Conservation (phyloP, 1,140 invertebrate species). For the Camponotus floridanus region DNA sequence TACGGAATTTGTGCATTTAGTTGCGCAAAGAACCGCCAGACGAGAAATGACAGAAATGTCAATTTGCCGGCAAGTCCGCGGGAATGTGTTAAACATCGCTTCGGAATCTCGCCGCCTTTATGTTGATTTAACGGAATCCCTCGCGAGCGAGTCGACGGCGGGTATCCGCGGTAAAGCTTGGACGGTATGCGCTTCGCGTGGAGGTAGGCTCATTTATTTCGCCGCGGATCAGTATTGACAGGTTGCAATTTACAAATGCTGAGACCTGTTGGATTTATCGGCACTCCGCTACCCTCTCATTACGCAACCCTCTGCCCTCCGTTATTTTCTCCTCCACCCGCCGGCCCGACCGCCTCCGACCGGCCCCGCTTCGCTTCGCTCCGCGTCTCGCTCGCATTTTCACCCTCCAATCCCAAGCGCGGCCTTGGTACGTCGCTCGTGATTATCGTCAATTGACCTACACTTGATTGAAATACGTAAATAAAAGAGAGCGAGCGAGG, state of each 20-base stretch:
- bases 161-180: constrained; percentile 62
- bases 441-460: constrained; percentile 77
- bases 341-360: background rate
- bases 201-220: constrained; percentile 82
- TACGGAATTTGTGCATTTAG: background rate
- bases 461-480: constrained; percentile 75
- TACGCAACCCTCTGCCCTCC: constrained; percentile 80
- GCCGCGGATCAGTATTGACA: constrained; percentile 83
- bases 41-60: background rate
- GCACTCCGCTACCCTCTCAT: constrained; percentile 86
- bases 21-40: background rate
- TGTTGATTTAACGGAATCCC: constrained; percentile 72
- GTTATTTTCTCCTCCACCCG: constrained; percentile 65
- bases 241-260: constrained; percentile 87
- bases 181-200: constrained; percentile 68
- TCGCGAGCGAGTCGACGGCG: constrained; percentile 4
- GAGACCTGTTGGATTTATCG: constrained; percentile 86
- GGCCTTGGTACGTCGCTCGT: constrained; percentile 75
- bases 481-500: constrained; percentile 66
- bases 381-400: constrained; percentile 72
- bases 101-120: constrained; percentile 34
- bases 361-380: background rate
- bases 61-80: background rate
- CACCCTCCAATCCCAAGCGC: constrained; percentile 78
- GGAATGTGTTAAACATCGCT: constrained; percentile 11